Conservation (phyloP, 2,797 vertebrate genomes). For the Heteromormyrus szaboi region DNA sequence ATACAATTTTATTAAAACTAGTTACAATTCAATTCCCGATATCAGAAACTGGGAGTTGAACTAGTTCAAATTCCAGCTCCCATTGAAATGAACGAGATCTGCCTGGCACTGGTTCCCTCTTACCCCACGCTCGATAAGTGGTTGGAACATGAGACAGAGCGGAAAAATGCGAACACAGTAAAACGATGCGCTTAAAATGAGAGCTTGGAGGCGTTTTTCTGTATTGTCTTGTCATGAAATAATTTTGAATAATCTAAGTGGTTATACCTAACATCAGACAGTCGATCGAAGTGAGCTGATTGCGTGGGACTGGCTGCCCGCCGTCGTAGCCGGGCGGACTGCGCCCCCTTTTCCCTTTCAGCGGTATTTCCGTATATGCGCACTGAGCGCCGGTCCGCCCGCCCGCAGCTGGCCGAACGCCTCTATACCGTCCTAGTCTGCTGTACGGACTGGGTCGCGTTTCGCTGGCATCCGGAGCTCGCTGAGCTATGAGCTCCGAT, state of each 20-base stretch:
- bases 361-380: constrained; percentile 55
- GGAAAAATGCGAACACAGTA: neutral
- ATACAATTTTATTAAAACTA: neutral
- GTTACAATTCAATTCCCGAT: neutral
- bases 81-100: neutral
- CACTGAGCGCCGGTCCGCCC: neutral
- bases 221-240: neutral
- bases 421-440: neutral
- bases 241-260: neutral
- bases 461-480: neutral
- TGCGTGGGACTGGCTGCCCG: neutral
- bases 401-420: too few species aligned
- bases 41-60: neutral
- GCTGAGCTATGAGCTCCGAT: constrained; percentile 44
- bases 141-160: neutral
- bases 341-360: constrained; percentile 19
- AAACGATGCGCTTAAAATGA: neutral
- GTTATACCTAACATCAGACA: neutral
- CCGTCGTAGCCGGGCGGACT: neutral
- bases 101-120: neutral
- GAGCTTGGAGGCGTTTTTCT: neutral
- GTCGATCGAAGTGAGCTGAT: neutral
- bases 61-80: neutral
- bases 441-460: neutral
- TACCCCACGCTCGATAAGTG: neutral